Base-by-base conservation (phyloP, 2,888 invertebrate genomes). In the Laspeyria flexula region DNA sequence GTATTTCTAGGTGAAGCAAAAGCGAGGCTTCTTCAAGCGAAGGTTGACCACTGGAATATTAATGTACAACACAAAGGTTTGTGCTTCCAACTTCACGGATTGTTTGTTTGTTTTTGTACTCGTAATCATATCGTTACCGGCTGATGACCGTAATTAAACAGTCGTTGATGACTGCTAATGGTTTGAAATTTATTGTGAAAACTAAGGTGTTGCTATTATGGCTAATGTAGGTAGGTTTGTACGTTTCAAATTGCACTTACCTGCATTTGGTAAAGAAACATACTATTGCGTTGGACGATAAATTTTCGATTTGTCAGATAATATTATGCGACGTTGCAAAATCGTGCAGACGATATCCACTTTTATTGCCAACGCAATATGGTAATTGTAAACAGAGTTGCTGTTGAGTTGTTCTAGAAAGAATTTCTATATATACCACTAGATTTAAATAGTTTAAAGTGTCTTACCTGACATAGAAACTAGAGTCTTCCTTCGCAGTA, bases 401-500 rank as follows among this genome's bases (percentile, higher is more conserved):
- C n/a, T 31, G 21, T 16, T 15, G 23, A 18, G 18, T 35, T 46
- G 43, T 49, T 62, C 53, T 62, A 62, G 51, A 69, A 55, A 40
- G 44, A 53, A 56, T 47, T 39, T 21, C 15, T 9, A 38, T 52
- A 29, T 23, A 42, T 43, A 21, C 29, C 53, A 39, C 30, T 45
- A 45, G 38, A 40, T 23, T 35, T 57, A 52, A 58, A 56, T 18
- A 45, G 29, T 30, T 10, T 34, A 40, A 31, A 47, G 13, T n/a
- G n/a, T 55, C 84, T 86, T 70, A 88, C 88, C 88, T 83, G 76
- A 68, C 66, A 60, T 69, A 65, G 56, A 56, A 71, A 82, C 92
- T 92, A 92, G 89, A 92, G 82, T 80, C 70, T 88, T 85, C 91
- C 92, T 94, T 96, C 96, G 93, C 95, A 95, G 84, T 95, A 96